A percentile compares a stretch with the other conserved stretches of the same genome.
Conservation (phyloP, 2,888 invertebrate species). For the Drosophila tripunctata region DNA sequence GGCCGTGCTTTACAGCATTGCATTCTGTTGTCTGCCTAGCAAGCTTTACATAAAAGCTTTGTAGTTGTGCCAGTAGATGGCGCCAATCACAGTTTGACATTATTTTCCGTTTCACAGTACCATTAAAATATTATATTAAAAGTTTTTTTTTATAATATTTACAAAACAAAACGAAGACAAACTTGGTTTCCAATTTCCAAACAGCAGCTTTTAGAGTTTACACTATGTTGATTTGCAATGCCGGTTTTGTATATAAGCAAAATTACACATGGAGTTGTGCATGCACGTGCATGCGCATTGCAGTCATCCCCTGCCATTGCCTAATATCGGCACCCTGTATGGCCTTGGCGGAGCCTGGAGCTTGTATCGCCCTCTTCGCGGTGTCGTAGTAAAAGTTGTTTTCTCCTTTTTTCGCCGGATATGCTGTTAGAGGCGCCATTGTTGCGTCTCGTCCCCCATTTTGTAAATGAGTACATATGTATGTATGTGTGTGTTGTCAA, state of each 20-base stretch:
- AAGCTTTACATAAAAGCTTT: neutral
- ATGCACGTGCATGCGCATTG: slow-evolving; percentile 33
- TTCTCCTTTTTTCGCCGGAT: slow-evolving; percentile 47
- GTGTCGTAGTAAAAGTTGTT: slow-evolving; percentile 61
- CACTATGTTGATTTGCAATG: neutral
- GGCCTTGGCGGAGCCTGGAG: slow-evolving; percentile 14
- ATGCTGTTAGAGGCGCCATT: slow-evolving; percentile 37
- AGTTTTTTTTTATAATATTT: no score
- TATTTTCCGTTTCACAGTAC: neutral
- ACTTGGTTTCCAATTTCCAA: no score
- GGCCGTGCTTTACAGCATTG: no score
- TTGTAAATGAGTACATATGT: slow-evolving; percentile 3
- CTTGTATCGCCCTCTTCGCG: slow-evolving; percentile 42
- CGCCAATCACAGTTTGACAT: neutral
- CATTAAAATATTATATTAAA: no score
- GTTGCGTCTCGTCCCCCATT: slow-evolving; percentile 26
- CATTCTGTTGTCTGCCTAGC: neutral
- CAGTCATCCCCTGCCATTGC: slow-evolving; percentile 17
- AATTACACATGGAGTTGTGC: neutral
- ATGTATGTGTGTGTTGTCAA: slow-evolving; percentile 2
- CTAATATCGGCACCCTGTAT: slow-evolving; percentile 44
- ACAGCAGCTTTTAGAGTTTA: no score
- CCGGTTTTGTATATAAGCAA: slow-evolving; percentile 11
- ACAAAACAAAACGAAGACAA: no score
- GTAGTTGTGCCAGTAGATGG: neutral